A percentile compares a stretch with the other conserved stretches of the same genome.
Conservation (phyloP, 2,113 vertebrate genomes). For the Myodes glareolus region DNA sequence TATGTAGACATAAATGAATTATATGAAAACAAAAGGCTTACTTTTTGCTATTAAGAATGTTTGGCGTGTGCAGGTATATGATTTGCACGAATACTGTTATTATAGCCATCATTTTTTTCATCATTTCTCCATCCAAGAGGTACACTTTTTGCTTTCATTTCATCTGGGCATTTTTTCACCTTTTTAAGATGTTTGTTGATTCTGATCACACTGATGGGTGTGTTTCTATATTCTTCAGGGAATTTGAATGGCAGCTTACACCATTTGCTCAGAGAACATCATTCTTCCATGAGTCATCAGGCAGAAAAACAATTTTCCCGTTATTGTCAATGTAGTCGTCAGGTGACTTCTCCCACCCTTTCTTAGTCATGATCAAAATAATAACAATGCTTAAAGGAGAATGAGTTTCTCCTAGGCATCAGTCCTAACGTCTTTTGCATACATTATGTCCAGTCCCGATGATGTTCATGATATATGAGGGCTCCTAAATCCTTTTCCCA, state of each 20-base stretch:
- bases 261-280: constrained; percentile 36
- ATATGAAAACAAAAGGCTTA: not conserved
- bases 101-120: not conserved
- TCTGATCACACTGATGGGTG: not conserved
- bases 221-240: not conserved
- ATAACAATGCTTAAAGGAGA: constrained; percentile 48
- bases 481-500: not conserved
- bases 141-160: not conserved
- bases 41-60: not conserved
- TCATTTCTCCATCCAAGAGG: not conserved
- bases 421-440: not conserved
- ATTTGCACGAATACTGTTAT: not conserved
- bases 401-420: constrained; percentile 25
- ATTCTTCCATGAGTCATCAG: constrained; percentile 51
- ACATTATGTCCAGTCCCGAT: not conserved
- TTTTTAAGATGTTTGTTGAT: constrained; percentile 16
- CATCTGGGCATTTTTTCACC: not conserved
- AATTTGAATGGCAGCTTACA: not conserved
- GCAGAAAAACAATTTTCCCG: constrained; percentile 63
- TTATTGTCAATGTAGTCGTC: constrained; percentile 45
- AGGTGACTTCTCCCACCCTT: constrained; percentile 48
- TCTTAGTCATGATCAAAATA: constrained; percentile 62
- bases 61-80: not conserved
- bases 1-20: not conserved
- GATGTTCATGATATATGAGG: not conserved